Base-by-base conservation (phyloP, 1,140 invertebrate genomes). In the Anastrepha ludens region DNA sequence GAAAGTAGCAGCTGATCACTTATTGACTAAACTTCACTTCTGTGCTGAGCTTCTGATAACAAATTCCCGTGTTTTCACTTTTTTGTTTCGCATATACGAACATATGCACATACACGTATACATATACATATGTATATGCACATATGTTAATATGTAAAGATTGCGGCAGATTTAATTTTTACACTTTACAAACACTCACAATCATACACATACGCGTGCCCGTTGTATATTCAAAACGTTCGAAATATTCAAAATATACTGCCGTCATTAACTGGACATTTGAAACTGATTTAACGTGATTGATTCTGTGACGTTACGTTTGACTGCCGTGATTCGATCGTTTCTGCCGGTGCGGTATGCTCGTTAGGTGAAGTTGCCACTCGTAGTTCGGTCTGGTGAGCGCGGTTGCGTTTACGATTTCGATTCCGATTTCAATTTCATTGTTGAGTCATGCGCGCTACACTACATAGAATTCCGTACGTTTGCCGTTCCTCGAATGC, bases 371-470 rank as follows among this genome's bases (percentile, higher is more conserved):
- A 11, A 11, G 20, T 15, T 81, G 29, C 29, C 29, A 41, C 44
- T 81, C n/a, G 47, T 20, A 81, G 44, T 50, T 47, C 74, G 74
- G 15, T 81, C 20, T 9, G 74, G 74, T 47, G 74, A 81, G 74
- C 74, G 8, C 60, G 60, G 50, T 17, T 62, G n/a, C 47, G 17
- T 87, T 74, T 78, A 29, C 64, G 39, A 44, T 62, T 87, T 87
- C 55, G 44, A 50, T 50, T 67, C 47, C 44, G 44, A 55, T 5
- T 86, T 86, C 44, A 20, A 39, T 74, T 74, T 15, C n/a, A 20
- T 81, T 81, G 74, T 81, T 81, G 74, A 81, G 74, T 81, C 74
- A 81, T 81, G 74, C 74, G 70, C 70, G n/a, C 47, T 11, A 81
- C n/a, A 17, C 1, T 3, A 55, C n/a, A 55, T 81, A 81, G 11